phyloP scores from a whole-genome alignment of 2,113 vertebrate species.

The Marmota flaviventris region DNA sequence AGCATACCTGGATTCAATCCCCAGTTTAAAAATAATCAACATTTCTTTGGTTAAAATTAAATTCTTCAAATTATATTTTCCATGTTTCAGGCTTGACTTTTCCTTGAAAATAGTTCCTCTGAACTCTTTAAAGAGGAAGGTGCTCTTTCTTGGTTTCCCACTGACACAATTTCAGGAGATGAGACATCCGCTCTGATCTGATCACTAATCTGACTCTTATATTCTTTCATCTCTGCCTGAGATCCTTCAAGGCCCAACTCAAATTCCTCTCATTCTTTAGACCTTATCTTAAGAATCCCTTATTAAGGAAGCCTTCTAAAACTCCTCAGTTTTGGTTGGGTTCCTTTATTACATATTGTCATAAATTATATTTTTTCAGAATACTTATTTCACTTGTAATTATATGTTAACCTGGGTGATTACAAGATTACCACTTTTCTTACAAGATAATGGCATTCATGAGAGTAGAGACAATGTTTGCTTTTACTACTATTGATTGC shows the following conservation, averaged over 20 bases:
- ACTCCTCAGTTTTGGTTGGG: background rate
- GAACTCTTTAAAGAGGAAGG: background rate
- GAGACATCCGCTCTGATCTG: background rate
- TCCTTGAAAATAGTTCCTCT: background rate
- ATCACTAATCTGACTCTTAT: background rate
- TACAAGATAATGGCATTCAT: background rate
- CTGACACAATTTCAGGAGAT: background rate
- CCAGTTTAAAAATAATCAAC: no score
- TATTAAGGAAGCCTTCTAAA: conserved; percentile 6
- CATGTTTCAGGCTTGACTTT: background rate
- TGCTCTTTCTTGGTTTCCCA: background rate
- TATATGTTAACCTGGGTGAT: background rate
- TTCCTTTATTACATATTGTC: background rate
- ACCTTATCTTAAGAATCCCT: background rate
- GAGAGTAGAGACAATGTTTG: background rate
- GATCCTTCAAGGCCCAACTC: background rate
- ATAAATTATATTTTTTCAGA: background rate
- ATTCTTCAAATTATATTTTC: background rate
- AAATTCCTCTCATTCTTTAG: background rate
- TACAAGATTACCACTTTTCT: conserved; percentile 21
- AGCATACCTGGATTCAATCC: no score
- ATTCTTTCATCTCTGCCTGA: background rate
- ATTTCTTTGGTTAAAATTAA: conserved; percentile 3
- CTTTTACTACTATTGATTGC: background rate
- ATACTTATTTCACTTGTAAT: background rate